Percentiles rank a stretch among this genome's conserved stretches.
These are phyloP conservation scores for Scaptomyza flava DNA, from an alignment of 2,888 invertebrate species.

Conservation along the genomic window DNA sequence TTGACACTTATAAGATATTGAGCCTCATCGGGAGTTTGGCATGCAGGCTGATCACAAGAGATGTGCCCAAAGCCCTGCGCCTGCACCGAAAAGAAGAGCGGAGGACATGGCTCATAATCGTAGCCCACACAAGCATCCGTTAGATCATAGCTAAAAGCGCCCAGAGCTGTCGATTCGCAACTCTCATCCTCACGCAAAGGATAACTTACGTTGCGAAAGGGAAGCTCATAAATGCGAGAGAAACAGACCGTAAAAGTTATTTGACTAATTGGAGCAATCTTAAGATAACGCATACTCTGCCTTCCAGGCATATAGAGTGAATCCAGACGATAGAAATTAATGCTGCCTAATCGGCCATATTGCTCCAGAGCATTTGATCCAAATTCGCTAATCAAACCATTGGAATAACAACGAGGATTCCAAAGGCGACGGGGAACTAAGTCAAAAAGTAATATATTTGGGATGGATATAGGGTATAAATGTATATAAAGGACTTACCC, in stretches of 20 bases:
- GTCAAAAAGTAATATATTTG: background rate
- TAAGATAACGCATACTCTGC: slow-evolving; percentile 85
- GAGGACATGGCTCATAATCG: slow-evolving; percentile 87
- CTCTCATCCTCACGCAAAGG: slow-evolving; percentile 84
- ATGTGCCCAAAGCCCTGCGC: slow-evolving; percentile 75
- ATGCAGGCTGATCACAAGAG: slow-evolving; percentile 86
- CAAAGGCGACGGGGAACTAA: slow-evolving; percentile 87
- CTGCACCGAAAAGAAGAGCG: slow-evolving; percentile 89
- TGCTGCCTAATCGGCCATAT: slow-evolving; percentile 87
- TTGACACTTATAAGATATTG: slow-evolving; percentile 88
- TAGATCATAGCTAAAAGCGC: slow-evolving; percentile 86
- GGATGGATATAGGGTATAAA: background rate
- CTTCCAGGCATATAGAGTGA: slow-evolving; percentile 89
- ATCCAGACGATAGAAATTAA: slow-evolving; percentile 88
- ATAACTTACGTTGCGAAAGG: slow-evolving; percentile 84
- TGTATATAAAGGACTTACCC: slow-evolving; percentile 84
- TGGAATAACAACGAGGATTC: slow-evolving; percentile 87
- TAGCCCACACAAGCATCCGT: slow-evolving; percentile 86
- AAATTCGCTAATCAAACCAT: slow-evolving; percentile 83
- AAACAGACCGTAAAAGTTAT: slow-evolving; percentile 87
- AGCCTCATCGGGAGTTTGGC: slow-evolving; percentile 89
- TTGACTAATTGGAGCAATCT: slow-evolving; percentile 86
- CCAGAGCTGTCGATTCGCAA: slow-evolving; percentile 86
- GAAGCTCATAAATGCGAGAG: slow-evolving; percentile 86
- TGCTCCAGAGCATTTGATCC: slow-evolving; percentile 85